These are phyloP conservation scores for Camponotus floridanus DNA, from an alignment of 1,140 invertebrate species.

Conservation along the genomic window DNA sequence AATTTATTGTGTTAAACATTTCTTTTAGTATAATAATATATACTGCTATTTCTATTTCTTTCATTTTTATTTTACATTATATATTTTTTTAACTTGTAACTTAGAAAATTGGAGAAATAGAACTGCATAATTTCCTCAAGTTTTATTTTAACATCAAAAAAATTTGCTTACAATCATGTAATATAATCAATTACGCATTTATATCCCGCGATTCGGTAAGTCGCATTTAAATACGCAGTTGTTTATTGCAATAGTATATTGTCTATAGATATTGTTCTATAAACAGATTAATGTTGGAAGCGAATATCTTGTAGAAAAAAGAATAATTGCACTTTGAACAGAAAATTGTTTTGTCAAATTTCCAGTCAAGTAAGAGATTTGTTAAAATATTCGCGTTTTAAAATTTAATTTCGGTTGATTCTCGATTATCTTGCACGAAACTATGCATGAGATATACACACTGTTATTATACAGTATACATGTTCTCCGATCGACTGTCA, in stretches of 20 bases:
- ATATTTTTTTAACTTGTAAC: neutral
- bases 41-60: neutral
- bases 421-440: neutral
- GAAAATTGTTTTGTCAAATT: too few species aligned
- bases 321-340: too few species aligned
- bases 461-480: too few species aligned
- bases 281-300: too few species aligned
- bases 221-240: neutral
- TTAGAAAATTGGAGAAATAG: neutral
- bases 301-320: too few species aligned
- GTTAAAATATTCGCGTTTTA: neutral
- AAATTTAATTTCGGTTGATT: neutral
- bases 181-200: neutral
- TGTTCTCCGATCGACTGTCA: neutral
- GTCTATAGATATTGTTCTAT: too few species aligned
- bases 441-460: neutral
- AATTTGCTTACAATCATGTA: neutral
- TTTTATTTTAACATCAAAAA: neutral
- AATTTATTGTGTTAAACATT: constrained; percentile 4
- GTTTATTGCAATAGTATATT: neutral
- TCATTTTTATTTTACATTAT: neutral
- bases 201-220: neutral
- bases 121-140: neutral
- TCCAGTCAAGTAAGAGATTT: neutral
- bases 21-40: neutral